Base-by-base conservation (phyloP, 2,888 invertebrate genomes). In the Cataglyphis altisquamis region DNA sequence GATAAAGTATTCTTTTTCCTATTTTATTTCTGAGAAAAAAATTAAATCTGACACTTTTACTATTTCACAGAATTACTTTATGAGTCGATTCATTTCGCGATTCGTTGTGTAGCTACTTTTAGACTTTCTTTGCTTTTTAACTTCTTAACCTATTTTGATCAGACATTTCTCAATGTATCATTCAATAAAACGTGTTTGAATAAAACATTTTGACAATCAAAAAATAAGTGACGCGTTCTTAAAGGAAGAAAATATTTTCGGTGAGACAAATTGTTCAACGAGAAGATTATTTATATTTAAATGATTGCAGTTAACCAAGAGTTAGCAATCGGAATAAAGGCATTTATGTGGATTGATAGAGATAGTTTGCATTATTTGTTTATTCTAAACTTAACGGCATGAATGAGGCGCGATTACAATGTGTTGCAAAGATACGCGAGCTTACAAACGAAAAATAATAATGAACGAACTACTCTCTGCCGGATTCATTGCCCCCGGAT, bases 321-420 rank as follows among this genome's bases (percentile, higher is more conserved):
- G 60, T 52, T 52, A n/a, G 52, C 8, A n/a, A 45, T 57, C 29
- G 32, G 60, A 52, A 29, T 72, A 77, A 73, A 57, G 57, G 74
- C 21, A 60, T 74, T 60, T 80, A 73, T 80, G 55, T 55, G n/a
- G 63, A 80, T 36, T 57, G 80, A 80, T 45, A 18, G 64, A 60
- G 67, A 52, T 78, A 45, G 32, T 74, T 52, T 39, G 39, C 36
- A n/a, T 55, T 36, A 36, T 36, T 70, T 12, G 68, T 36, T 73
- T 25, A 12, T 57, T 41, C n/a, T 39, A 21, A 45, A 73, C 32
- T 45, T 45, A 70, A 80, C 18, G 36, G 36, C 32, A 36, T 60
- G 52, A 82, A 82, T 45, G 70, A 62, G 45, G 1, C 45, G 41
- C 18, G 62, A 41, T 70, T n/a, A 57, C 55, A 15, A 15, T 36